Evolutionary conservation across 2,888 invertebrate genomes (phyloP).

Genomic region (Sepioteuthis lessoniana): DNA sequence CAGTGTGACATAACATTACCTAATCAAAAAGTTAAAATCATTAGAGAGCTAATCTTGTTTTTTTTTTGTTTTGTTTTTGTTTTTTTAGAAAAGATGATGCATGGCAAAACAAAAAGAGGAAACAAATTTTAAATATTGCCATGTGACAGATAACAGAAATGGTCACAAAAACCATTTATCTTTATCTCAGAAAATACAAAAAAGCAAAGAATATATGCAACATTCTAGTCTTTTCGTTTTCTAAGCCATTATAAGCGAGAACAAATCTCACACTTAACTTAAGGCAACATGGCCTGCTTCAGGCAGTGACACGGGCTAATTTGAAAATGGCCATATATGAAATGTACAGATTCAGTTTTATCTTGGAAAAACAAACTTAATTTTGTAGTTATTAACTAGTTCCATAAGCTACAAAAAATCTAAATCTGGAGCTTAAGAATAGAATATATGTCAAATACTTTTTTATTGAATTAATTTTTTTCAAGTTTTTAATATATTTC

Average conservation of each 20-base stretch:
- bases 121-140: not conserved
- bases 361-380: not conserved
- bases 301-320: conserved; percentile 33
- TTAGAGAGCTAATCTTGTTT: not conserved
- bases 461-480: not conserved
- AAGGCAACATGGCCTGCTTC: not conserved
- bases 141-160: not conserved
- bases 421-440: not conserved
- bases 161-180: not conserved
- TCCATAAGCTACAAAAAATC: not conserved
- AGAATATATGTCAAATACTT: not conserved
- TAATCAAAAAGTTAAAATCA: not conserved
- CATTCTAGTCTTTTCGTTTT: not conserved
- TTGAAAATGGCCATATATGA: not conserved
- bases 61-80: not conserved
- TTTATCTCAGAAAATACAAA: not conserved
- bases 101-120: not conserved
- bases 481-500: not conserved
- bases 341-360: not conserved
- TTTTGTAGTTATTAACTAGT: not conserved
- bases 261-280: not conserved
- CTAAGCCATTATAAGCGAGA: not conserved
- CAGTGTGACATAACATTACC: not conserved
- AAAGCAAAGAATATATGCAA: not conserved
- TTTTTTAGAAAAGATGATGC: not conserved